phyloP scores from a whole-genome alignment of 2,113 vertebrate species.

The Crotalus viridis region DNA sequence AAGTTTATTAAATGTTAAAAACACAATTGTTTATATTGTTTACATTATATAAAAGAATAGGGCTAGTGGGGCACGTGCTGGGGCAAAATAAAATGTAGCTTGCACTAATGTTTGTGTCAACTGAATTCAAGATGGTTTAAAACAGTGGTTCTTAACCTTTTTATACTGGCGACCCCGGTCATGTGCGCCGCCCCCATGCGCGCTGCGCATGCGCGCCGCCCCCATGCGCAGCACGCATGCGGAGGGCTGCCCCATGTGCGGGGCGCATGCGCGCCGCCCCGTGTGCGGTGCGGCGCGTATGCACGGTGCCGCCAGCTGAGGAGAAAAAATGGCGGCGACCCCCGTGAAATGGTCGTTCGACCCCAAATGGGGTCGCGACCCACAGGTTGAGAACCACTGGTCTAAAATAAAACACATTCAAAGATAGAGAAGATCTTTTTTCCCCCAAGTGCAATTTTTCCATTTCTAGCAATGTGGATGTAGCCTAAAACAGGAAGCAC shows the following conservation, averaged over 20 bases:
- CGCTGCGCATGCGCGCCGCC: no score
- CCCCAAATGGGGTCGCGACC: no score
- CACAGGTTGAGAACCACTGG: no score
- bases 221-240: no score
- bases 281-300: no score
- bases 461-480: background rate
- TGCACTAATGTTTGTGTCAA: conserved; percentile 22
- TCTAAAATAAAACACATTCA: conserved; percentile 4
- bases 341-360: no score
- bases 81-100: conserved; percentile 16
- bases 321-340: no score
- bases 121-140: conserved; percentile 7
- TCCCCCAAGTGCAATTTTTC: background rate
- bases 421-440: background rate
- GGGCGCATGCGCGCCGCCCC: no score
- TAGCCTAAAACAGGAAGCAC: background rate
- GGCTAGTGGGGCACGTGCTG: conserved; percentile 14
- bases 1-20: conserved; percentile 13
- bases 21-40: conserved; percentile 14
- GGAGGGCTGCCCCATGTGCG: no score
- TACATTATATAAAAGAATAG: conserved; percentile 12
- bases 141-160: background rate
- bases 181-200: no score
- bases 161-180: no score
- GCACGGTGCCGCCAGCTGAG: no score